Evolutionary conservation across 1,140 invertebrate genomes (phyloP).

Genomic region (Atta texana): DNA sequence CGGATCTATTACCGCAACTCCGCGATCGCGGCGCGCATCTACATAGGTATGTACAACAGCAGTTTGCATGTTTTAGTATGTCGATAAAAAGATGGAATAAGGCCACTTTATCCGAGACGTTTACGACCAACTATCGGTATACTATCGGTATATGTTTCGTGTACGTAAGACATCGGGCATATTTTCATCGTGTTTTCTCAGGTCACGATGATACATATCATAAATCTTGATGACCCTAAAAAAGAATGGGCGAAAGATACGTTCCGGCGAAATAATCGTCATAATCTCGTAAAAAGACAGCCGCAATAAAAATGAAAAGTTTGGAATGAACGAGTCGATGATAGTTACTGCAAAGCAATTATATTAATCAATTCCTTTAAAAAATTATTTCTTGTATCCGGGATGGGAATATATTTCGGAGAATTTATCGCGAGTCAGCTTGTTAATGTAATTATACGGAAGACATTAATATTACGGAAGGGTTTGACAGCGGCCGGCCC

Average conservation of each 20-base stretch:
- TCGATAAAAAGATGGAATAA: slow-evolving; percentile 51
- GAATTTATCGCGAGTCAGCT: slow-evolving; percentile 10
- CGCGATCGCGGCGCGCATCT: slow-evolving; percentile 12
- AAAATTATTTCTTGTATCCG: not conserved
- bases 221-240: slow-evolving; percentile 33
- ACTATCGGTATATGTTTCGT: slow-evolving; percentile 47
- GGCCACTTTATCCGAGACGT: slow-evolving; percentile 36
- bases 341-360: not conserved
- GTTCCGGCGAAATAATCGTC: not conserved
- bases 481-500: slow-evolving; percentile 51
- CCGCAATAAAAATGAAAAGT: not conserved
- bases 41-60: slow-evolving; percentile 13
- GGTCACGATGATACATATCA: not conserved
- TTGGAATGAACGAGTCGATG: not conserved
- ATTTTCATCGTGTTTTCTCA: slow-evolving; percentile 27
- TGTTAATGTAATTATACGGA: slow-evolving; percentile 40
- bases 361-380: not conserved
- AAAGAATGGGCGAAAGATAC: not conserved
- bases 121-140: slow-evolving; percentile 41
- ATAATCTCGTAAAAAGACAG: not conserved
- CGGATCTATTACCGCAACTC: slow-evolving; percentile 46
- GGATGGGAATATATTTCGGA: slow-evolving; percentile 11
- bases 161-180: slow-evolving; percentile 13
- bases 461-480: slow-evolving; percentile 50
- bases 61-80: slow-evolving; percentile 54